phyloP scores from a whole-genome alignment of 2,888 invertebrate genomes.

The Trachelus tabidus region DNA sequence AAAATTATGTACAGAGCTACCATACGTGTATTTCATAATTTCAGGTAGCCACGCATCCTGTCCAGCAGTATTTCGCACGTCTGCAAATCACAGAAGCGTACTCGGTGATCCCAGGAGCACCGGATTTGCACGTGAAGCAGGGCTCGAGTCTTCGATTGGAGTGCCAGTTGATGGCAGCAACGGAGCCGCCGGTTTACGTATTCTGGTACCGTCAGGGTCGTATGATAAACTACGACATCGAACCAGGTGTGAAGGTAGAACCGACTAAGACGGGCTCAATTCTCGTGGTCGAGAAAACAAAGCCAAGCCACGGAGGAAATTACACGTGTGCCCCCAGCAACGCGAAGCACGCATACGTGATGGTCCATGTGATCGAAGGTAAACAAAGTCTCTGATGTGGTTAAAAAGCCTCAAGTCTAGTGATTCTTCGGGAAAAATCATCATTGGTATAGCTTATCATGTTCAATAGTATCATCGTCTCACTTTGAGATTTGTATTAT shows the following conservation, averaged over 20 bases:
- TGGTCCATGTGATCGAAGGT: slow-evolving; percentile 63
- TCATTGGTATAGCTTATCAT: background rate
- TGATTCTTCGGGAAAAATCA: background rate
- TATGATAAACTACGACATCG: slow-evolving; percentile 63
- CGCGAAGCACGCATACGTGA: slow-evolving; percentile 54
- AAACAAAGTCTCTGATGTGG: slow-evolving; percentile 8
- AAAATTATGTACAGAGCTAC: background rate
- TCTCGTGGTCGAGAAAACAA: slow-evolving; percentile 57
- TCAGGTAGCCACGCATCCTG: slow-evolving; percentile 57
- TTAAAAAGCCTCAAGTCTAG: background rate
- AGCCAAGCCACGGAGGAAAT: slow-evolving; percentile 59
- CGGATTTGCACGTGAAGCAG: slow-evolving; percentile 61
- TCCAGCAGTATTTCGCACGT: slow-evolving; percentile 54
- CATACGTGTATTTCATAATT: background rate
- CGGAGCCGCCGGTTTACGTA: slow-evolving; percentile 58
- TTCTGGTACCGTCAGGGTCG: slow-evolving; percentile 62
- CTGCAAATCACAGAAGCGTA: slow-evolving; percentile 60
- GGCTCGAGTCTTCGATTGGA: slow-evolving; percentile 60
- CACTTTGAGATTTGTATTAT: too few species aligned
- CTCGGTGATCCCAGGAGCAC: slow-evolving; percentile 60
- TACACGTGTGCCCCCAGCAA: slow-evolving; percentile 61
- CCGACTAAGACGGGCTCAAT: slow-evolving; percentile 56
- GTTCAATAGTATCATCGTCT: background rate
- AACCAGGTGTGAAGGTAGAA: slow-evolving; percentile 60
- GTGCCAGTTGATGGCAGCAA: slow-evolving; percentile 58